phyloP scores from a whole-genome alignment of 1,140 invertebrate genomes.

The Pachypeltis micranthus region DNA sequence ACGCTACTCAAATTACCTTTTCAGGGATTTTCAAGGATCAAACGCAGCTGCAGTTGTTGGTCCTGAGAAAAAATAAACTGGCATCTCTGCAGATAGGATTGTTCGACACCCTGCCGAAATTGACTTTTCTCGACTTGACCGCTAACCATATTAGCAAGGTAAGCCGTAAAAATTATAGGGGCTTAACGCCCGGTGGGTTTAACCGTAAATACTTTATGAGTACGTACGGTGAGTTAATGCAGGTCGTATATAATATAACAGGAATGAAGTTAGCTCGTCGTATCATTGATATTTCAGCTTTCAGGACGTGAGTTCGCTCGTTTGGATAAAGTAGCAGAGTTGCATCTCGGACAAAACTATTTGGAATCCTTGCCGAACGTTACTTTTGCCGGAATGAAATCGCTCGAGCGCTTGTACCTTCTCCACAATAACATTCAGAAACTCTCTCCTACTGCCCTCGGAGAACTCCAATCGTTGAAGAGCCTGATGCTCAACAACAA shows the following conservation, averaged over 20 bases:
- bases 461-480: constrained; percentile 42
- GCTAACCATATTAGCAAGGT: constrained; percentile 42
- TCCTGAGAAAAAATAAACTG: constrained; percentile 42
- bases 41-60: constrained; percentile 33
- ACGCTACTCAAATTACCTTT: too few relatives aligned
- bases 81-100: constrained; percentile 41
- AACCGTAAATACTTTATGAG: too few relatives aligned
- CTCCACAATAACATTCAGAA: constrained; percentile 46
- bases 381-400: constrained; percentile 37
- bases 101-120: constrained; percentile 40
- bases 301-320: constrained; percentile 38
- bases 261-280: not conserved
- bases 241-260: not conserved
- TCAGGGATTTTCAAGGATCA: constrained; percentile 41
- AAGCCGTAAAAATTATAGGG: too few relatives aligned
- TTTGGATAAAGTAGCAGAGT: constrained; percentile 40
- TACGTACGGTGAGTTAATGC: not conserved
- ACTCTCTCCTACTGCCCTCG: constrained; percentile 40
- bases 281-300: constrained; percentile 31
- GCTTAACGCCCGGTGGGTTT: too few relatives aligned
- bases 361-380: constrained; percentile 39
- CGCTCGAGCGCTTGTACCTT: constrained; percentile 44
- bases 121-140: constrained; percentile 44
- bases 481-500: constrained; percentile 51
- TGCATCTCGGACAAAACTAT: constrained; percentile 46